These are phyloP conservation scores for Leucophenga maculata DNA, from an alignment of 2,888 invertebrate species.

Conservation along the genomic window DNA sequence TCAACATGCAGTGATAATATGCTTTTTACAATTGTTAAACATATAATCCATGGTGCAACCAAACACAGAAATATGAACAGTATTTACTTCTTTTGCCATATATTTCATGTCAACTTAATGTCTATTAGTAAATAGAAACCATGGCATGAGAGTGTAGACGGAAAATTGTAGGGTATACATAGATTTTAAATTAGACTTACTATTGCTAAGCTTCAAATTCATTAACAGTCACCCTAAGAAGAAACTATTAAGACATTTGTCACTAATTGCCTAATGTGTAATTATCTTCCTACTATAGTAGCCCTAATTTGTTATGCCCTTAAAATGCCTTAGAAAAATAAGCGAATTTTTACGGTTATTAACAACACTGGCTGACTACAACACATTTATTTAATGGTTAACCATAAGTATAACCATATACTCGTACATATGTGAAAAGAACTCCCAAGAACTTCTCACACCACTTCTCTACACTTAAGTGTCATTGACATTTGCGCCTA, in stretches of 20 bases:
- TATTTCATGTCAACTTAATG: conserved; percentile 63
- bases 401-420: not conserved
- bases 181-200: no score
- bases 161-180: no score
- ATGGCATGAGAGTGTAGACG: not conserved
- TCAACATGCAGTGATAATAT: conserved; percentile 37
- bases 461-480: conserved; percentile 25
- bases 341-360: conserved; percentile 18
- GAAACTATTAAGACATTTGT: conserved; percentile 13
- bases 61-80: conserved; percentile 50
- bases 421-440: not conserved
- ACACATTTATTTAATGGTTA: conserved; percentile 13
- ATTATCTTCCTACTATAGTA: not conserved
- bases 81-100: conserved; percentile 63
- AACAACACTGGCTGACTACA: not conserved
- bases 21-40: conserved; percentile 63
- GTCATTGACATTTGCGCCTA: conserved; percentile 34
- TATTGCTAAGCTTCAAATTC: not conserved
- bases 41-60: conserved; percentile 57
- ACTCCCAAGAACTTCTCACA: not conserved
- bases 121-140: conserved; percentile 53
- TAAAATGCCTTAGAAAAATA: not conserved
- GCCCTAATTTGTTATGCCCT: not conserved
- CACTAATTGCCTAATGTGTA: conserved; percentile 6
- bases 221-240: not conserved